Conservation (phyloP, 2,888 invertebrate species). For the Trissoscelio sp. region DNA sequence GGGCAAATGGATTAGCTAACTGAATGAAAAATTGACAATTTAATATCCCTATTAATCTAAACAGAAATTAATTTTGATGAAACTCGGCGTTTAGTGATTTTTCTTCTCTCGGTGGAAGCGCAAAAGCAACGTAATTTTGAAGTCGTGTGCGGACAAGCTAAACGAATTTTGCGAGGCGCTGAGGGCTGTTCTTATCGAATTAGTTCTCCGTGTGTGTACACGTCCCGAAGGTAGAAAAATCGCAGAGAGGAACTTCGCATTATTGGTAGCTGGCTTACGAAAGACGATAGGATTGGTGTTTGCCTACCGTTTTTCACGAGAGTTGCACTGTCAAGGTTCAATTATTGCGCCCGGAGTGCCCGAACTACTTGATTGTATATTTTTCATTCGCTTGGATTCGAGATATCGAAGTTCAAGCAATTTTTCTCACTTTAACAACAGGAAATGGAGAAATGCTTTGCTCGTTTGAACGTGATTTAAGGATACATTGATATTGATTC, state of each 20-base stretch:
- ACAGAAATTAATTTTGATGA: conserved; percentile 45
- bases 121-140: conserved; percentile 74
- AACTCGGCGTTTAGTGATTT: conserved; percentile 58
- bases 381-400: conserved; percentile 54
- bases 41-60: not conserved
- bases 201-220: conserved; percentile 70
- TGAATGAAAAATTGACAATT: too few relatives aligned
- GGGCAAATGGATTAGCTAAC: too few relatives aligned
- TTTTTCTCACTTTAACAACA: conserved; percentile 63
- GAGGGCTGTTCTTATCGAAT: conserved; percentile 73
- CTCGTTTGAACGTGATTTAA: conserved; percentile 39
- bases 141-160: conserved; percentile 71
- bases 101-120: conserved; percentile 43
- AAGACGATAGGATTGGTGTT: conserved; percentile 72
- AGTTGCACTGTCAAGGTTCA: conserved; percentile 58
- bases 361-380: conserved; percentile 56
- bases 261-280: conserved; percentile 61
- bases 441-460: conserved; percentile 54
- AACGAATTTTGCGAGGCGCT: conserved; percentile 73
- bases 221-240: conserved; percentile 68
- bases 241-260: conserved; percentile 63
- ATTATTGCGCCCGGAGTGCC: conserved; percentile 37
- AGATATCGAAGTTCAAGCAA: conserved; percentile 53
- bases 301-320: conserved; percentile 69
- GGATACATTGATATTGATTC: conserved; percentile 45